Conservation (phyloP, 2,113 vertebrate genomes). For the Hucho hucho region DNA sequence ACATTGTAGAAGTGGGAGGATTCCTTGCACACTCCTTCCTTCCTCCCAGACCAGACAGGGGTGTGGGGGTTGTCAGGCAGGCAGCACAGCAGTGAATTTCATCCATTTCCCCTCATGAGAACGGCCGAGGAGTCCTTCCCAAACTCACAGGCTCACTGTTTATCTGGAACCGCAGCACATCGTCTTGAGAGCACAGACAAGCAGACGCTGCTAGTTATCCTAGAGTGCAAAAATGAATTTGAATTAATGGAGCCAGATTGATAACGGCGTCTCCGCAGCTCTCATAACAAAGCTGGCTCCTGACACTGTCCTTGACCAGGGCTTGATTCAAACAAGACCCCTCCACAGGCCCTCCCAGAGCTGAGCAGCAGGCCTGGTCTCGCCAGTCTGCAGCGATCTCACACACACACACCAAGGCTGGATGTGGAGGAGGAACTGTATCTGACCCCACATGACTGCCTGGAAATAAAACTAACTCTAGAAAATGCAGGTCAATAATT, state of each 20-base stretch:
- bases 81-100: conserved; percentile 5
- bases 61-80: too few relatives aligned
- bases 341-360: conserved; percentile 28
- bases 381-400: conserved; percentile 6
- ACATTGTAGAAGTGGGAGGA: too few relatives aligned
- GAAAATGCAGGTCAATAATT: neutral
- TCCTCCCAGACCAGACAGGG: too few relatives aligned
- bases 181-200: conserved; percentile 68
- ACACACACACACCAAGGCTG: conserved; percentile 22
- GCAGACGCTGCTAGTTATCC: conserved; percentile 75
- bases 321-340: conserved; percentile 44
- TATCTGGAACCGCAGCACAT: conserved; percentile 59
- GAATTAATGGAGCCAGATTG: conserved; percentile 69
- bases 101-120: conserved; percentile 50
- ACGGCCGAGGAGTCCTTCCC: conserved; percentile 42
- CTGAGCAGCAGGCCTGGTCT: conserved; percentile 1
- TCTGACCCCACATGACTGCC: neutral
- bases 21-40: too few relatives aligned
- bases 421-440: neutral
- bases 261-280: conserved; percentile 69
- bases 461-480: neutral
- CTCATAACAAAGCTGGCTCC: conserved; percentile 67
- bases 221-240: conserved; percentile 65
- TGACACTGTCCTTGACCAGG: conserved; percentile 74
- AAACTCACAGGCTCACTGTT: conserved; percentile 44